Evolutionary conservation across 1,140 invertebrate genomes (phyloP).

Genomic region (Leguminivora glycinivorella): DNA sequence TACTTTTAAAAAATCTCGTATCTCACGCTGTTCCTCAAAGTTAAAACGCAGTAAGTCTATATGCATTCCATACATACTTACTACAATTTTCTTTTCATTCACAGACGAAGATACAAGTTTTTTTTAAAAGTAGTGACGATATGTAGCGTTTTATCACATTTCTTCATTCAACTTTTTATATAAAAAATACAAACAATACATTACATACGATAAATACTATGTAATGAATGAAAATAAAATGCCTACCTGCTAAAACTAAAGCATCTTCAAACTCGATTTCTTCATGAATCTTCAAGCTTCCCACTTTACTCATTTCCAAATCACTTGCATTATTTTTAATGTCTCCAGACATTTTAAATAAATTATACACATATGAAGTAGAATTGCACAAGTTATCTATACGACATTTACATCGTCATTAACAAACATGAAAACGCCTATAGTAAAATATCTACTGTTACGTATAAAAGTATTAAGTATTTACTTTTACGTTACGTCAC

Average conservation of each 20-base stretch:
- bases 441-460: neutral
- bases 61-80: no score
- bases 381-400: neutral
- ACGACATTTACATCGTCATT: neutral
- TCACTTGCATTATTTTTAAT: neutral
- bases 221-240: no score
- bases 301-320: neutral
- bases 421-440: neutral
- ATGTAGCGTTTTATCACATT: no score
- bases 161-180: no score
- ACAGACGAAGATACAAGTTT: no score
- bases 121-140: no score
- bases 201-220: no score
- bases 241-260: slow-evolving; percentile 7
- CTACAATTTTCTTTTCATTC: no score
- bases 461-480: neutral
- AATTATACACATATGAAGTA: neutral
- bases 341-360: neutral
- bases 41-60: no score
- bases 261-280: slow-evolving; percentile 12
- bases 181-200: no score
- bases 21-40: no score
- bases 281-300: neutral
- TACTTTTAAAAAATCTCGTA: no score
- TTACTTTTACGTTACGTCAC: neutral